Base-by-base conservation (phyloP, 2,888 invertebrate species). In the Acrobeloides nanus region DNA sequence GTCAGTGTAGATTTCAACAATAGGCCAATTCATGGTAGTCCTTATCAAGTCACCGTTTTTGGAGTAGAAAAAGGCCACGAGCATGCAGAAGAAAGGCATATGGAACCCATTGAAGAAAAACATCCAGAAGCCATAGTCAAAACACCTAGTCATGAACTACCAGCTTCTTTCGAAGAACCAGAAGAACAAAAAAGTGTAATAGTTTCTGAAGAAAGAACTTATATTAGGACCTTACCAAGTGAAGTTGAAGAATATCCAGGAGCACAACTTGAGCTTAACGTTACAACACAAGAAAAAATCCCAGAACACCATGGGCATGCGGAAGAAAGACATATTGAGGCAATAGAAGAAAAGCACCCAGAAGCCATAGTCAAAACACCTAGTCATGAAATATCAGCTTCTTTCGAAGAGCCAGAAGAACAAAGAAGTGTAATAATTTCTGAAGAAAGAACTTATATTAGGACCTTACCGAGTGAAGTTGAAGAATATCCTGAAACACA, bases 21-120 rank as follows among this genome's bases (percentile, higher is more conserved):
- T 44, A 81, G 82, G 64, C 79, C 81, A 27, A 81, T 83, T n/a
- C 80, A 81, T 66, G 82, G 81, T 33, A 59, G 57, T 37, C 67
- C 67, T 8, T 59, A 58, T 48, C 20, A 39, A 6, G 60, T 66
- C 24, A 52, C 56, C 17, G 67, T 67, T 20, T 56, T 66, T 29
- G 66, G 65, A 38, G 62, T 63, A n/a, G 46, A 52, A 17, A 62
- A 61, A 46, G 61, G 64, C 7, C 38, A 31, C 39, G 46, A 51
- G 35, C 40, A 46, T 38, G 46, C 50, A 40, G 51, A 52, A 34
- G n/a, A n/a, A n/a, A n/a, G n/a, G n/a, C n/a, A n/a, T n/a, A n/a
- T n/a, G n/a, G n/a, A n/a, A n/a, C n/a, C n/a, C n/a, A n/a, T n/a
- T n/a, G n/a, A n/a, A n/a, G n/a, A n/a, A n/a, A n/a, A n/a, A 15